phyloP scores from a whole-genome alignment of 1,140 invertebrate genomes.

The Scaptomyza graminum region DNA sequence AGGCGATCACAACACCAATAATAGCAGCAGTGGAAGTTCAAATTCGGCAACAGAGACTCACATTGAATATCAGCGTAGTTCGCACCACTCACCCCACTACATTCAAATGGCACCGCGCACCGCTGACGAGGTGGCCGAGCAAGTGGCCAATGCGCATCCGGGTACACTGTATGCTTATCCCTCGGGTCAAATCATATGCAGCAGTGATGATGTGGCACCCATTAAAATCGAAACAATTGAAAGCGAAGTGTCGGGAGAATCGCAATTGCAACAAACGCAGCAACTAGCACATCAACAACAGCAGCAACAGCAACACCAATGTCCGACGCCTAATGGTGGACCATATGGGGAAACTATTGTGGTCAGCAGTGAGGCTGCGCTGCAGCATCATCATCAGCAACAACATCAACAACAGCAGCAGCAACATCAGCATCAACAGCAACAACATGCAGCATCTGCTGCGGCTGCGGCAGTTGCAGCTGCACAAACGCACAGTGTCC shows the following conservation, averaged over 20 bases:
- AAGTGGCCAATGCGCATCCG: constrained; percentile 42
- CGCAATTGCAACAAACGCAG: constrained; percentile 31
- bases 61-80: constrained; percentile 61
- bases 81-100: constrained; percentile 71
- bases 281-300: constrained; percentile 64
- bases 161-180: constrained; percentile 64
- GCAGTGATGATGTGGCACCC: constrained; percentile 54
- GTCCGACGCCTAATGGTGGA: constrained; percentile 70
- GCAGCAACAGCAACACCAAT: constrained; percentile 71
- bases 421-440: constrained; percentile 37
- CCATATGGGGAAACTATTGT: constrained; percentile 67
- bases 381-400: constrained; percentile 69
- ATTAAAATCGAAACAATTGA: constrained; percentile 77
- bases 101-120: constrained; percentile 79
- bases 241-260: constrained; percentile 42
- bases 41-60: constrained; percentile 57
- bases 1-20: constrained; percentile 56
- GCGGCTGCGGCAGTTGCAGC: constrained; percentile 33
- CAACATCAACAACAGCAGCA: constrained; percentile 38
- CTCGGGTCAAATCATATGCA: constrained; percentile 67
- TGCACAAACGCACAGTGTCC: constrained; percentile 50
- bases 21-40: constrained; percentile 59
- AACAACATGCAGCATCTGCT: constrained; percentile 37
- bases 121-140: constrained; percentile 57
- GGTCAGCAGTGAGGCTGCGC: constrained; percentile 57